Evolutionary conservation across 2,797 vertebrate genomes (phyloP), one percentile per base, ranked within the genome.

Genomic region (Crypturellus tataupa): DNA sequence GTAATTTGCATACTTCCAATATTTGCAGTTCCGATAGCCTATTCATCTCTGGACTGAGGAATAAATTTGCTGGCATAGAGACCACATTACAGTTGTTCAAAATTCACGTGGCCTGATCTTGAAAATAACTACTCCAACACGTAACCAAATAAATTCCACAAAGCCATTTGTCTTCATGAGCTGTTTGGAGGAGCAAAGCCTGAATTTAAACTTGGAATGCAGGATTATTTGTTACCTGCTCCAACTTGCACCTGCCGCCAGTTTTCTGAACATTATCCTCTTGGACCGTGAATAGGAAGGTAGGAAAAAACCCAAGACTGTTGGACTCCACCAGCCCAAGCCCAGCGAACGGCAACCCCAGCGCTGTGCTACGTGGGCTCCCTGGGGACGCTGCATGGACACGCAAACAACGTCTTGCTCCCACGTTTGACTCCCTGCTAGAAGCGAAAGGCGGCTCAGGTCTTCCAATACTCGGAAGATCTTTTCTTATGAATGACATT

Each of bases 151-250:
- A 73, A 80, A 58, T n/a, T 42, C 72, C 80, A 40, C 17, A 51
- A 55, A 81, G 20, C 59, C 21, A 10, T 49, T 64, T 78, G 49
- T 67, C 49, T 71, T 47, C 82, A 47, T 1, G 0, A 42, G 33
- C 10, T 20, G 55, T n/a, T 56, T n/a, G 35, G 67, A 77, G 0
- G 1, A 85, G 65, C 58, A 89, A 85, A 94, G 25, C 33, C 18
- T 0, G 0, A 42, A 70, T 35, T 29, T 33, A 76, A 65, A 56
- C 47, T 68, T 1, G 1, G 58, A 69, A 37, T 46, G 56, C 46
- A 49, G 67, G 56, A 85, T 35, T 42, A 16, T 76, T 23, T 58
- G 33, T 12, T 70, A 72, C 70, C 64, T 73, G 64, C 4, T 4
- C 24, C 91, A 84, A 2, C 3, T 62, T 47, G 33, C 6, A 53